phyloP scores from a whole-genome alignment of 2,888 invertebrate species.

The Eledona agricola region DNA sequence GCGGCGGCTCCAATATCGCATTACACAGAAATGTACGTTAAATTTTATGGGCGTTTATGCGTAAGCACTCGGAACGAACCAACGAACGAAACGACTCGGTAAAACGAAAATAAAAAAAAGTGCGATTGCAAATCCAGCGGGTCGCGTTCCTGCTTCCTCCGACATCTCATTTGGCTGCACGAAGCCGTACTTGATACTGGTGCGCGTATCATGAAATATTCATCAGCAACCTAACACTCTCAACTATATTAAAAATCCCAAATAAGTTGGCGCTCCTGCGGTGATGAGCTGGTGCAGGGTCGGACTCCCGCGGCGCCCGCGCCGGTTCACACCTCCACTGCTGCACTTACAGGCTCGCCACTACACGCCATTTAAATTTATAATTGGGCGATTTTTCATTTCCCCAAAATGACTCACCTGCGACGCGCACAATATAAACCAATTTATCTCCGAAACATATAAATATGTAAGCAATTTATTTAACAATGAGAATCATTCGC shows the following conservation, averaged over 20 bases:
- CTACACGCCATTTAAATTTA: slow-evolving; percentile 36
- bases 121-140: slow-evolving; percentile 58
- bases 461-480: too few relatives aligned
- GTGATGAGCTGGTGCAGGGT: slow-evolving; percentile 51
- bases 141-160: slow-evolving; percentile 55
- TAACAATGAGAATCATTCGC: too few relatives aligned
- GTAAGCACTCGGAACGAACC: slow-evolving; percentile 59
- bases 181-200: slow-evolving; percentile 59
- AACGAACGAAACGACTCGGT: slow-evolving; percentile 58
- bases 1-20: slow-evolving; percentile 56
- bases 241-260: slow-evolving; percentile 64
- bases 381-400: slow-evolving; percentile 39
- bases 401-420: slow-evolving; percentile 19
- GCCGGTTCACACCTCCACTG: slow-evolving; percentile 50
- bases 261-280: slow-evolving; percentile 57
- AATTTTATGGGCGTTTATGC: slow-evolving; percentile 61
- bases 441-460: too few relatives aligned
- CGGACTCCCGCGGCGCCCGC: slow-evolving; percentile 49
- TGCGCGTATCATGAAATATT: slow-evolving; percentile 64
- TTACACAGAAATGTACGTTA: slow-evolving; percentile 62
- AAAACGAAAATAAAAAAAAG: slow-evolving; percentile 59
- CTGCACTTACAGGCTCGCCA: slow-evolving; percentile 23
- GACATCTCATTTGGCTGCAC: slow-evolving; percentile 59
- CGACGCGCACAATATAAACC: too few relatives aligned
- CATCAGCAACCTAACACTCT: slow-evolving; percentile 62